Conservation (phyloP, 2,888 invertebrate species). For the Teleiodes luculella region DNA sequence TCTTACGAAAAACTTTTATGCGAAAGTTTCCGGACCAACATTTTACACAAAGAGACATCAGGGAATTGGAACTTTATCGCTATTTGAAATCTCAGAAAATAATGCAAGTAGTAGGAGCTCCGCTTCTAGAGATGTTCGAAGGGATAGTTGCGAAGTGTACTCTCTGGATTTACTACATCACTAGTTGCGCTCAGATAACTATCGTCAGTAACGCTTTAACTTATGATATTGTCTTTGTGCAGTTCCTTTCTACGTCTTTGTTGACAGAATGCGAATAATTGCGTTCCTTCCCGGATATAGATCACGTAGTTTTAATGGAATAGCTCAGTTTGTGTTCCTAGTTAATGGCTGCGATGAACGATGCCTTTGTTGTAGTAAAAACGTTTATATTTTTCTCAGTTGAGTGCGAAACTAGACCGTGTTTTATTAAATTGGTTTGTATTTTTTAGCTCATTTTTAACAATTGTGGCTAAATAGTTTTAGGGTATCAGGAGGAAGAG, state of each 20-base stretch:
- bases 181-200: constrained; percentile 68
- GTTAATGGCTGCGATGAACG: constrained; percentile 56
- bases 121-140: constrained; percentile 45
- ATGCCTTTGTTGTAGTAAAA: constrained; percentile 50
- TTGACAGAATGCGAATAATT: constrained; percentile 66
- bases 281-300: constrained; percentile 60
- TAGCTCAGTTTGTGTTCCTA: constrained; percentile 62
- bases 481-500: constrained; percentile 53
- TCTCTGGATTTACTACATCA: constrained; percentile 69
- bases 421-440: too few relatives aligned
- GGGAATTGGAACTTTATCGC: constrained; percentile 26
- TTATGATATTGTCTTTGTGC: constrained; percentile 68
- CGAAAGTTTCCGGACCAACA: constrained; percentile 25
- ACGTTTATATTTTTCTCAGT: constrained; percentile 31
- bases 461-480: constrained; percentile 16
- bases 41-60: constrained; percentile 18
- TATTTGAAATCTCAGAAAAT: constrained; percentile 40
- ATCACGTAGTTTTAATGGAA: constrained; percentile 61
- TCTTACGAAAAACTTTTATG: constrained; percentile 13
- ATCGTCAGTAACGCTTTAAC: constrained; percentile 61
- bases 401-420: neutral
- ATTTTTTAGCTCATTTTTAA: too few relatives aligned
- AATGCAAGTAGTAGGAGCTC: constrained; percentile 49
- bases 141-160: constrained; percentile 59
- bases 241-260: constrained; percentile 49